Base-by-base conservation (phyloP, 2,888 invertebrate genomes). In the Ophioninae sp. region DNA sequence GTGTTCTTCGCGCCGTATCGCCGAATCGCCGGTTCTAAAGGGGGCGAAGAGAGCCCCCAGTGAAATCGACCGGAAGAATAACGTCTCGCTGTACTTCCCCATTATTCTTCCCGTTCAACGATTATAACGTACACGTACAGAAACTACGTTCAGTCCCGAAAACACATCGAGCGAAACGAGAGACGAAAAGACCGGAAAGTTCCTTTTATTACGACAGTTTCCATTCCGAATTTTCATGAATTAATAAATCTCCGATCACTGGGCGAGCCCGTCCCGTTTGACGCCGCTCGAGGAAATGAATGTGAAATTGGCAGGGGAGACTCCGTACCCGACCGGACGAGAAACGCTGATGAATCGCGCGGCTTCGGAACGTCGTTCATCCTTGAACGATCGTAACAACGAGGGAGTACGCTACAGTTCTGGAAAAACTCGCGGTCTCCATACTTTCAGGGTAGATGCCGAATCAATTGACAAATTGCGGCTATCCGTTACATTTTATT, bases 31-130 rank as follows among this genome's bases (percentile, higher is more conserved):
- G 72, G 65, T 76, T 73, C 67, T 39, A 56, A n/a, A 79, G 59
- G 67, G 68, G 67, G 23, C 41, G 41, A 41, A 73, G 68, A 56
- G 30, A 30, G 3, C 30, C 69, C 13, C 51, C 51, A 73, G 68
- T 73, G 79, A 82, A 84, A 84, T 84, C 82, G 82, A 84, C 81
- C 79, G 82, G 79, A 84, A 81, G 79, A 76, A 71, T 81, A 30
- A 68, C 30, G 74, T 59, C 37, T 37, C 61, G n/a, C 61, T 68
- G 44, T 69, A 61, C n/a, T 44, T 51, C 2, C 44, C 58, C 68
- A 59, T 65, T 22, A 67, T 65, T 76, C 77, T 61, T 41, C 23
- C 13, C 44, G 30, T 41, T 67, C 9, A 30, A 13, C 39, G 23
- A 20, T 58, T 17, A 51, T 51, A 51, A 17, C 51, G 51, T 17